Conservation (phyloP, 2,888 invertebrate genomes). For the Alloplasta piceator region DNA sequence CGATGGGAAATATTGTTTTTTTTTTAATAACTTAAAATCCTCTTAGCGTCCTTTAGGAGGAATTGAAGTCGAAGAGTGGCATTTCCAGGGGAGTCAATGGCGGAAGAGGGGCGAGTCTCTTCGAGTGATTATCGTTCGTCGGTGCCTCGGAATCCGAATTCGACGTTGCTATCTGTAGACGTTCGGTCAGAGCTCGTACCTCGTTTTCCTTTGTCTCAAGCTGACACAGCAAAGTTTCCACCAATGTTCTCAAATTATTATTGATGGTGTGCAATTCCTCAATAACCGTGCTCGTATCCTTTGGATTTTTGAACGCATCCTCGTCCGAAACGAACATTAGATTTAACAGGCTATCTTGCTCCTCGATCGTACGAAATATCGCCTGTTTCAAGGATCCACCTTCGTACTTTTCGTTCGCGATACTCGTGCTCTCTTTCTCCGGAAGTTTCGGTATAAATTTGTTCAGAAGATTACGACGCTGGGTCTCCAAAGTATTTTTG, state of each 20-base stretch:
- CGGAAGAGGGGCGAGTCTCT: constrained; percentile 82
- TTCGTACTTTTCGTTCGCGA: constrained; percentile 66
- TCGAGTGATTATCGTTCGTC: constrained; percentile 74
- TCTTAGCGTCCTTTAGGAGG: constrained; percentile 58
- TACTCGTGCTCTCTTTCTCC: constrained; percentile 70
- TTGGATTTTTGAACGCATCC: constrained; percentile 85
- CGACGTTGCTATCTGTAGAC: constrained; percentile 80
- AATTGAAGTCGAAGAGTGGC: constrained; percentile 85
- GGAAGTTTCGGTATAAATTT: constrained; percentile 72
- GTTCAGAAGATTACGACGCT: constrained; percentile 71
- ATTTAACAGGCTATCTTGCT: constrained; percentile 86
- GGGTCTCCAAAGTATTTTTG: constrained; percentile 76
- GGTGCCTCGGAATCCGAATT: constrained; percentile 73
- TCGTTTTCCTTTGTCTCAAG: constrained; percentile 88
- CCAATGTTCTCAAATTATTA: constrained; percentile 86
- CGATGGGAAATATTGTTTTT: neutral
- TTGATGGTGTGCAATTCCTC: constrained; percentile 88
- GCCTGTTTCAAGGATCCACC: constrained; percentile 77
- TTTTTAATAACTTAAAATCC: neutral
- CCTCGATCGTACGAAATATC: constrained; percentile 88
- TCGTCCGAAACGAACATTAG: constrained; percentile 72
- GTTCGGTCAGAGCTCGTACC: constrained; percentile 86
- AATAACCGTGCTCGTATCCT: constrained; percentile 86
- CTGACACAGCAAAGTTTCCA: constrained; percentile 86
- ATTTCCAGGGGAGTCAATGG: constrained; percentile 86